Percentiles rank a stretch among this genome's conserved stretches.
phyloP scores from a whole-genome alignment of 1,140 invertebrate genomes.

The Lycorma delicatula region DNA sequence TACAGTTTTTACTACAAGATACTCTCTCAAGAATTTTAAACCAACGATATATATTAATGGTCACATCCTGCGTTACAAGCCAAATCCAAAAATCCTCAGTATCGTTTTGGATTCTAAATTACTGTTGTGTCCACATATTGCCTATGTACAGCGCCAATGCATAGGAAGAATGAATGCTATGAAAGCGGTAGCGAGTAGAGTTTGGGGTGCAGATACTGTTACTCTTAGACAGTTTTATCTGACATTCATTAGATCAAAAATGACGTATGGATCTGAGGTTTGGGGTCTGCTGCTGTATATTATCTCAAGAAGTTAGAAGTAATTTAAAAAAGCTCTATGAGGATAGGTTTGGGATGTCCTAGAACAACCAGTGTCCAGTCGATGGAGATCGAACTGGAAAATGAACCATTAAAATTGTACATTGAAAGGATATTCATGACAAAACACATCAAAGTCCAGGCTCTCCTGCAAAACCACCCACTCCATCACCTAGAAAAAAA shows the following conservation, averaged over 20 bases:
- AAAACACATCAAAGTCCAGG: too few relatives aligned
- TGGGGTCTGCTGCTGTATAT: not conserved
- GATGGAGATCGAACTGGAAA: not conserved
- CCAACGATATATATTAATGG: not conserved
- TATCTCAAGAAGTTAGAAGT: not conserved
- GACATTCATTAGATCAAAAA: not conserved
- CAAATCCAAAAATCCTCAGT: not conserved
- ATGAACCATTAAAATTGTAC: too few relatives aligned
- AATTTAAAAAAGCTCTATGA: not conserved
- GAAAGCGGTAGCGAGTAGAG: not conserved
- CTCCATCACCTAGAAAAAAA: too few relatives aligned
- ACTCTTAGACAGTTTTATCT: not conserved
- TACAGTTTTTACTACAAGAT: not conserved
- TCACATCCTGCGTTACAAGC: not conserved
- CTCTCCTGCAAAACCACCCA: too few relatives aligned
- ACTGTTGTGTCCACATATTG: not conserved
- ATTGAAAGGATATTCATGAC: too few relatives aligned
- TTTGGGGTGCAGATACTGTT: not conserved
- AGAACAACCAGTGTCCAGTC: not conserved
- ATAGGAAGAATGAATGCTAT: not conserved
- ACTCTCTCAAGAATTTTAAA: not conserved
- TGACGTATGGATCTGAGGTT: not conserved
- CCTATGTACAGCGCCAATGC: not conserved
- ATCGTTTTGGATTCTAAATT: not conserved
- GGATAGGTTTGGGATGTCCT: not conserved